Conservation (phyloP, 1,140 invertebrate species). For the Heliconius congener region DNA sequence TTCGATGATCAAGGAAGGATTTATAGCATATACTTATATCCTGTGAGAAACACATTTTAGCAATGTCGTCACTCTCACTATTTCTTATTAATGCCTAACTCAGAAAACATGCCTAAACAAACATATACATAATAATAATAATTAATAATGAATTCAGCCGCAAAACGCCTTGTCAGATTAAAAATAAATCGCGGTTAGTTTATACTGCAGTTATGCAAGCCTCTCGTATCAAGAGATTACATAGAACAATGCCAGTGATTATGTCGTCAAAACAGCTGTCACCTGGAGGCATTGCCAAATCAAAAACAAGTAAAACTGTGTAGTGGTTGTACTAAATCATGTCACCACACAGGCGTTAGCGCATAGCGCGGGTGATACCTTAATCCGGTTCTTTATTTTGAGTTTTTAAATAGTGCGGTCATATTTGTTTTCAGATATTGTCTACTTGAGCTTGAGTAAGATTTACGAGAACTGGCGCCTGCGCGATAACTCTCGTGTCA, state of each 20-base stretch:
- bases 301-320: constrained; percentile 65
- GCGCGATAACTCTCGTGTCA: constrained; percentile 69
- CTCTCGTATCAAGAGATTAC: constrained; percentile 70
- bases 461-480: constrained; percentile 75
- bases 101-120: too few species aligned
- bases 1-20: background rate
- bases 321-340: constrained; percentile 55
- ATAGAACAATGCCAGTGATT: constrained; percentile 74
- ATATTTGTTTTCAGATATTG: constrained; percentile 80
- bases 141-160: constrained; percentile 57
- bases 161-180: constrained; percentile 67
- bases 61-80: too few species aligned
- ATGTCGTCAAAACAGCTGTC: constrained; percentile 70
- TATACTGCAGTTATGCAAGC: constrained; percentile 73
- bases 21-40: background rate
- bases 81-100: too few species aligned
- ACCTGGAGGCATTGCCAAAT: constrained; percentile 65
- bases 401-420: constrained; percentile 78
- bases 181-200: constrained; percentile 48
- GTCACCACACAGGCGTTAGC: constrained; percentile 60
- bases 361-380: constrained; percentile 66
- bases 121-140: background rate
- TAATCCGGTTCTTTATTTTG: constrained; percentile 78
- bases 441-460: constrained; percentile 64
- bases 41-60: background rate